Conservation (phyloP, 2,797 vertebrate genomes). For the Gymnothorax reevesii region DNA sequence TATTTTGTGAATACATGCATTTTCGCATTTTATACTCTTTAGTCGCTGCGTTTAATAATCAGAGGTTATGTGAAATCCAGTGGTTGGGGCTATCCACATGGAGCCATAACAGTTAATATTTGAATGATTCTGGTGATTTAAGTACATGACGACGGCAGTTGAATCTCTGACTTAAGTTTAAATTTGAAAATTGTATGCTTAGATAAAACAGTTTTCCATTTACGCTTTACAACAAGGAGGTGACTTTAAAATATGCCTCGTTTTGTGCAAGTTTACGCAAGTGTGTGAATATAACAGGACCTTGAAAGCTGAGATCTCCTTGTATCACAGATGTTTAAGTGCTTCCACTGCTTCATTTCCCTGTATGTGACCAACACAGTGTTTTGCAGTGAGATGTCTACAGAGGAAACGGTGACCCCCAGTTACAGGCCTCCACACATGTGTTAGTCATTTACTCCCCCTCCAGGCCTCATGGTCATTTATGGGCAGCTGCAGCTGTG, state of each 20-base stretch:
- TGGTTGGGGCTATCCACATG: background rate
- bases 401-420: conserved; percentile 3
- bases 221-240: background rate
- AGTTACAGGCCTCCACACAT: background rate
- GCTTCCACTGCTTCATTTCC: background rate
- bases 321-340: background rate
- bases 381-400: background rate
- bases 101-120: background rate
- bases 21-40: background rate
- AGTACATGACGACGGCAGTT: background rate
- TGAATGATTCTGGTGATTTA: background rate
- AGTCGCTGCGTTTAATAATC: background rate
- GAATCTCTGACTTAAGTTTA: background rate
- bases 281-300: conserved; percentile 10
- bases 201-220: background rate
- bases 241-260: background rate
- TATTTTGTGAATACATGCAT: background rate
- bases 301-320: background rate
- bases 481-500: background rate
- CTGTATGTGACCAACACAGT: background rate
- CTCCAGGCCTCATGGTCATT: conserved; percentile 16
- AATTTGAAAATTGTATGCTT: background rate
- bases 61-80: background rate
- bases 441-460: conserved; percentile 30
- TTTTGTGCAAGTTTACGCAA: background rate